Base-by-base conservation (phyloP, 2,113 vertebrate species). In the Bubalus kerabau region DNA sequence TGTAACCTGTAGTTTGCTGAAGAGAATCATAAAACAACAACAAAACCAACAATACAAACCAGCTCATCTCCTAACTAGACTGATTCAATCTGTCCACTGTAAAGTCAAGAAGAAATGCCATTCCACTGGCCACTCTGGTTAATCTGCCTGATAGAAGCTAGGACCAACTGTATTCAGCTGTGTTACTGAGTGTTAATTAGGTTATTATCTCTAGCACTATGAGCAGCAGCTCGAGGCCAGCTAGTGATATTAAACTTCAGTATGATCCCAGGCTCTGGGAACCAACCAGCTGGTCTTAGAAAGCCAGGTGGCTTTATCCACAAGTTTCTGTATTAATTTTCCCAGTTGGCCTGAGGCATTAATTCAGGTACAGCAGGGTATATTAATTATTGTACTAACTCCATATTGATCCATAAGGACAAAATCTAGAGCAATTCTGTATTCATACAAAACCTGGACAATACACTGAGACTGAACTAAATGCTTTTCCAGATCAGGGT, bases 141-240 rank as follows among this genome's bases (percentile, higher is more conserved):
- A 85, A 91, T 88, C 50, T 74, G 26, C 16, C 92, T 97, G 57
- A 80, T 46, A 97, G 57, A 90, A 91, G 60, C 67, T 81, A 50
- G 17, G 5, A 81, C 59, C 32, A 52, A 74, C 21, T 91, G 26
- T 26, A 86, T 91, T 93, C 36, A 85, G 57, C 26, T 94, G 84
- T 74, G 48, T 56, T 36, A 91, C 62, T 52, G 12, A 88, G 4
- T 13, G 80, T 76, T 97, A 59, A 88, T 95, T 93, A 93, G 57
- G 17, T 71, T 91, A 30, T 40, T 91, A 13, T 56, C 89, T 83
- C 5, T 7, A 93, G 76, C 15, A 74, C 36, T 84, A 74, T 87
- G 40, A 43, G 60, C n/a, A 89, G 11, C 30, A 54, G 56, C 2
- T 13, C 67, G 74, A 94, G n/a, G 19, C 28, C 48, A 92, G 21